Base-by-base conservation (phyloP, 2,888 invertebrate genomes). In the Athalia rosae region DNA sequence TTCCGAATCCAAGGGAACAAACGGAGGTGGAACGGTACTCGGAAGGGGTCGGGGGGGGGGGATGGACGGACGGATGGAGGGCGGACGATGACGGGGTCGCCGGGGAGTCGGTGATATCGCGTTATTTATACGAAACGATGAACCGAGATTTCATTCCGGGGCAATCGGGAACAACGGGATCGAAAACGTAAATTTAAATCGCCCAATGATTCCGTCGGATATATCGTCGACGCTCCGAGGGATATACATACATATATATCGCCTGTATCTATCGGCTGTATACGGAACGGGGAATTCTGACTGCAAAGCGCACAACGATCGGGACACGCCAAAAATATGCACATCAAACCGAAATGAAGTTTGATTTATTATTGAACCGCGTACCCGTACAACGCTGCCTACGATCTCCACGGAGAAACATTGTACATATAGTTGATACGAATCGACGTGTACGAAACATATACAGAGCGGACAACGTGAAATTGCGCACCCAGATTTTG, bases 111-210 rank as follows among this genome's bases (percentile, higher is more conserved):
- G 8, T 28, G 71, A 71, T 71, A 71, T 71, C 71, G 43, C 71
- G 59, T 71, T 71, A 71, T 71, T 71, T 71, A 71, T 47, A 71
- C n/a, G 50, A 71, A 71, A 56, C 71, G 43, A 71, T 56, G 71
- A 67, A 67, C 71, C 59, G 43, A n/a, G 59, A 59, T 58, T 71
- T 71, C 48, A 45, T 58, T 47, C 9, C 13, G 6, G 45, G 11
- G n/a, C 59, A n/a, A 59, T 67, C 53, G 53, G 53, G 9, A 9
- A 4, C 28, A 48, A 8, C 13, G 41, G 28, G 28, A 67, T 67
- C 67, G 43, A 47, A 15, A 13, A 59, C 71, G 58, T 71, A 71
- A 59, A 71, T 71, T 71, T 59, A 58, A 59, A 71, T 59, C 15
- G 41, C 28, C 53, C 28, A 28, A 28, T 28, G 28, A 28, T 28